Evolutionary conservation across 2,797 vertebrate species (phyloP), one percentile per base, ranked within the genome.

Genomic region (Apogon talboti): DNA sequence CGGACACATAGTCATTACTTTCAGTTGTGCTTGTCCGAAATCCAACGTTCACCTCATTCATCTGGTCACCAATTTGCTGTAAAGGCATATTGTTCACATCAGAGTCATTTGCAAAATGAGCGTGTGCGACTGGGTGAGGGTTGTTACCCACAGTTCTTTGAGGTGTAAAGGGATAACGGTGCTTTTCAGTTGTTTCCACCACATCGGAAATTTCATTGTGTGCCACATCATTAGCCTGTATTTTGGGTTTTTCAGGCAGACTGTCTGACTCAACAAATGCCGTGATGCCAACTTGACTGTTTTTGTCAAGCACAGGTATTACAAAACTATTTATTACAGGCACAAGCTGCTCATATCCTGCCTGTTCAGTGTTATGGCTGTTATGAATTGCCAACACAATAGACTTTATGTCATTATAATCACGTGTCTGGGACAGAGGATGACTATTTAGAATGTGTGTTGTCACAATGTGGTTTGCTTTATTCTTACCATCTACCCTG

Each of bases 1-100:
- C 30, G 57, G 74, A 79, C 48, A 62, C 33, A 38, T 46, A 63
- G 63, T 79, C 58, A 53, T 56, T 58, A 2, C 21, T 40, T 66
- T 62, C 53, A 42, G 49, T 8, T 2, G 53, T 24, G 7, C 14
- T 50, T 69, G 64, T 78, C 37, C 53, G 54, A 64, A 77, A 66
- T 48, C 47, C 48, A 47, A 60, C 50, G 3, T 44, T 13, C 52
- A 33, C 41, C 42, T 64, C 63, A 35, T 66, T 54, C 66, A 56
- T 60, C 14, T 0, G 43, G 19, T 46, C 46, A 35, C 43, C 18
- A 47, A 30, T 53, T 45, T 56, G 67, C 38, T 33, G 54, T 62
- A 60, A 48, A 37, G 47, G 53, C 49, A 44, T 67, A 21, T 10
- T 40, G n/a, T 15, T 43, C 14, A 50, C 24, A 3, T 51, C 50